Conservation (phyloP, 2,113 vertebrate species). For the Callaeas wilsoni region DNA sequence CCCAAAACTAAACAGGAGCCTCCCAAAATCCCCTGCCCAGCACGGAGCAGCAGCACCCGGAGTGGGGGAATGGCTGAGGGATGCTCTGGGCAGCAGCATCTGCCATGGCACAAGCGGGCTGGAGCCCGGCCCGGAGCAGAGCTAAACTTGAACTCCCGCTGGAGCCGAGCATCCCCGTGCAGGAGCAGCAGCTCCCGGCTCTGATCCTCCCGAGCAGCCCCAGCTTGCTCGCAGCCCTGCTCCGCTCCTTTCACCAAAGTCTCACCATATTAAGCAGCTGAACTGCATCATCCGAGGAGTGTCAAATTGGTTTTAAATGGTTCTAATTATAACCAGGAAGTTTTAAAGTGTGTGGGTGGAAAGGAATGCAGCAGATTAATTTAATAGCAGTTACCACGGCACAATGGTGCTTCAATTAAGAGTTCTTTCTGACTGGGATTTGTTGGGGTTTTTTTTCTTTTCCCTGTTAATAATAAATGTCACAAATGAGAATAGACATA, state of each 20-base stretch:
- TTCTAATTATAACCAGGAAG: conserved; percentile 75
- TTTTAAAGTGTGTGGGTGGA: conserved; percentile 66
- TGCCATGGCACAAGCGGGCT: rapidly evolving
- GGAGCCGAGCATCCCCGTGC: not conserved
- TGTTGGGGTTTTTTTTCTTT: not conserved
- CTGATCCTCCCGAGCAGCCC: not conserved
- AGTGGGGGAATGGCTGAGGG: rapidly evolving
- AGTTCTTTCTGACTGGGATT: conserved; percentile 9
- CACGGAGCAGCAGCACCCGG: rapidly evolving
- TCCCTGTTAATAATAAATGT: conserved; percentile 62
- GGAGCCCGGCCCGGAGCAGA: rapidly evolving
- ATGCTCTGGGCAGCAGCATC: not conserved
- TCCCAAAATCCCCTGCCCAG: not conserved
- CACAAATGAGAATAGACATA: conserved; percentile 18
- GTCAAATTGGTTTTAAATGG: conserved; percentile 65
- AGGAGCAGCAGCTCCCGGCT: not conserved
- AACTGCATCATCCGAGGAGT: conserved; percentile 42
- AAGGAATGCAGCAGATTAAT: conserved; percentile 73
- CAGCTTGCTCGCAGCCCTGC: conserved; percentile 31
- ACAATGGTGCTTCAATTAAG: conserved; percentile 68
- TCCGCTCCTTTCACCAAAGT: conserved; percentile 10
- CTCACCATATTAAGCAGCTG: conserved; percentile 51
- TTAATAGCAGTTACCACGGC: conserved; percentile 67
- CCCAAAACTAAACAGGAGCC: not conserved
- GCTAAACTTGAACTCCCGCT: not conserved